phyloP scores from a whole-genome alignment of 2,797 vertebrate genomes.

The Merluccius polli region DNA sequence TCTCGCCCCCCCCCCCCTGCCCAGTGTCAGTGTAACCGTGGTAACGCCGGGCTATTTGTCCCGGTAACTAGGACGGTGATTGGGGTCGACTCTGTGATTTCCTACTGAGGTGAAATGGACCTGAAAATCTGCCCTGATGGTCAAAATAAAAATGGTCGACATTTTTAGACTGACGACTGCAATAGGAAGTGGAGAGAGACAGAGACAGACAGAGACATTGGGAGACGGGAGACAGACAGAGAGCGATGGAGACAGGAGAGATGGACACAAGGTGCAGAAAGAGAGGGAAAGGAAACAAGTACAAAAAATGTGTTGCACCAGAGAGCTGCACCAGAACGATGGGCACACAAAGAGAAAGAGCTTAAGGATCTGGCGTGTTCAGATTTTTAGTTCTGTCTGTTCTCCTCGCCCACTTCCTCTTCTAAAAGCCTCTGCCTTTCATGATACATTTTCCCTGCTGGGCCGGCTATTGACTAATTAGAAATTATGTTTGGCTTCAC shows the following conservation, averaged over 20 bases:
- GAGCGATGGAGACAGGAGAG: slow-evolving; percentile 30
- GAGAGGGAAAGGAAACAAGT: too few species aligned
- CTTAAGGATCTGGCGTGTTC: too few species aligned
- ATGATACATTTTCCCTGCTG: too few species aligned
- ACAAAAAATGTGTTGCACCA: too few species aligned
- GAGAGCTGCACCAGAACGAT: too few species aligned
- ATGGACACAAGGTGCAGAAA: slow-evolving; percentile 21
- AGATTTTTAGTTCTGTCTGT: too few species aligned
- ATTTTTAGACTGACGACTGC: slow-evolving; percentile 64
- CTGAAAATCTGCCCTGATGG: slow-evolving; percentile 68
- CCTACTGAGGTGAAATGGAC: slow-evolving; percentile 70
- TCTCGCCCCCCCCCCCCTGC: slow-evolving; percentile 18
- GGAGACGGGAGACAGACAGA: slow-evolving; percentile 18
- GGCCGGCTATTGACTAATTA: too few species aligned
- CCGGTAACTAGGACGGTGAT: slow-evolving; percentile 65
- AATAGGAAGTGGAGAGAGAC: slow-evolving; percentile 41
- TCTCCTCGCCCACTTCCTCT: too few species aligned
- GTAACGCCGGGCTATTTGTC: slow-evolving; percentile 60
- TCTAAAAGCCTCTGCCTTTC: too few species aligned
- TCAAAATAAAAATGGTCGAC: slow-evolving; percentile 68
- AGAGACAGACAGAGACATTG: slow-evolving; percentile 5
- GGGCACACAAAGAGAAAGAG: too few species aligned
- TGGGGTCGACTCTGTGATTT: slow-evolving; percentile 68
- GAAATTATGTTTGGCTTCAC: too few species aligned
- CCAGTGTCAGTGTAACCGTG: slow-evolving; percentile 57